Evolutionary conservation across 2,797 vertebrate species (phyloP).

Genomic region (Sitta carolinensis): DNA sequence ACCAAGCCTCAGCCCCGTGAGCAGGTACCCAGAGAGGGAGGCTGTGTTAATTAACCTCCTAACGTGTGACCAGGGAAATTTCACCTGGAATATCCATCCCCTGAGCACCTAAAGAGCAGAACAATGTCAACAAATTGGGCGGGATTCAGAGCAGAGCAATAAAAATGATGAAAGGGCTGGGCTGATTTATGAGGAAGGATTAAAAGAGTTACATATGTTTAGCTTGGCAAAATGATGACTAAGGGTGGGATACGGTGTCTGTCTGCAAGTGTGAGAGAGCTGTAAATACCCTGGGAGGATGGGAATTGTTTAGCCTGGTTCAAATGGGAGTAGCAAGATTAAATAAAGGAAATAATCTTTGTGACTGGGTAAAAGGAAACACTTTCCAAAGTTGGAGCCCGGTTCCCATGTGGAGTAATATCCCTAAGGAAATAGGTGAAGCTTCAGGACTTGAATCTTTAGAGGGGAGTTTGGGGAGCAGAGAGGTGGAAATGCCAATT

Average conservation of each 20-base stretch:
- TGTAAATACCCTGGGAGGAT: neutral
- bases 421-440: slow-evolving; percentile 15
- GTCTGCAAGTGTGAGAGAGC: slow-evolving; percentile 30
- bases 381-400: neutral
- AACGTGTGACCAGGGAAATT: accelerated
- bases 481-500: neutral
- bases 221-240: slow-evolving; percentile 67
- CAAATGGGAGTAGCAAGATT: slow-evolving; percentile 28
- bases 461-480: neutral
- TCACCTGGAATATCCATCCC: slow-evolving; percentile 34
- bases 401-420: slow-evolving; percentile 18
- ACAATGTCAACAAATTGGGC: slow-evolving; percentile 51
- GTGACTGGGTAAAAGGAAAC: slow-evolving; percentile 5
- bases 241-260: slow-evolving; percentile 44
- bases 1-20: neutral
- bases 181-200: slow-evolving; percentile 68
- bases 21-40: neutral
- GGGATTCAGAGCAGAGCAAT: slow-evolving; percentile 38
- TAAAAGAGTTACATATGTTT: slow-evolving; percentile 67
- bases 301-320: slow-evolving; percentile 32
- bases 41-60: neutral
- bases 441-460: neutral
- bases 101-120: slow-evolving; percentile 5
- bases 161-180: slow-evolving; percentile 64
- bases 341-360: slow-evolving; percentile 36